phyloP scores from a whole-genome alignment of 2,113 vertebrate genomes.

The Tautogolabrus adspersus region DNA sequence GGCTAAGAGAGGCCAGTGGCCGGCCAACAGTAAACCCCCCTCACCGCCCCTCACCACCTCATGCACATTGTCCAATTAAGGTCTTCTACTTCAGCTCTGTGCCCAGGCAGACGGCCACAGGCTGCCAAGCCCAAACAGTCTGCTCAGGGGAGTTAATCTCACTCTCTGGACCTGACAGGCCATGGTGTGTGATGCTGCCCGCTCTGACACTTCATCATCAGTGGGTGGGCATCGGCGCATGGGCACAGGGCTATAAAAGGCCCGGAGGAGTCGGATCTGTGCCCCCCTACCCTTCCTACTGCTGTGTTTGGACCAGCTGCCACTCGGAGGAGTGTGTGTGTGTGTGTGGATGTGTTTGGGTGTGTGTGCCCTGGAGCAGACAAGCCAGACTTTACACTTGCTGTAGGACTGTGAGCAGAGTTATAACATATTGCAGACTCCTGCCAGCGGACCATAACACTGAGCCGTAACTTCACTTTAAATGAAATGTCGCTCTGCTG shows the following conservation, averaged over 20 bases:
- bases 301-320: conserved; percentile 48
- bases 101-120: conserved; percentile 55
- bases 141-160: conserved; percentile 73
- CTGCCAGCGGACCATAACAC: conserved; percentile 46
- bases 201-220: conserved; percentile 68
- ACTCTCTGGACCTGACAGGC: conserved; percentile 49
- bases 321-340: conserved; percentile 37
- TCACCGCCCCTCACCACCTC: conserved; percentile 29
- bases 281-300: conserved; percentile 15
- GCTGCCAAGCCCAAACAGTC: conserved; percentile 62
- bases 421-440: conserved; percentile 55
- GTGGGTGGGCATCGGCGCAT: conserved; percentile 71
- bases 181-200: conserved; percentile 51
- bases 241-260: conserved; percentile 79
- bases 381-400: conserved; percentile 56
- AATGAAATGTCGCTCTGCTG: conserved; percentile 40
- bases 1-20: conserved; percentile 35
- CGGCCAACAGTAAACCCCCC: conserved; percentile 7
- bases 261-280: conserved; percentile 47
- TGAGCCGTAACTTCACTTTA: conserved; percentile 40
- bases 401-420: conserved; percentile 48
- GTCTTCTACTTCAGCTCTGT: conserved; percentile 56
- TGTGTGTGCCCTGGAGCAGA: conserved; percentile 29
- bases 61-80: conserved; percentile 78
- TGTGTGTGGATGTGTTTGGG: conserved; percentile 24